These are phyloP conservation scores for Drosophila lini DNA, from an alignment of 1,140 invertebrate species.

Conservation along the genomic window DNA sequence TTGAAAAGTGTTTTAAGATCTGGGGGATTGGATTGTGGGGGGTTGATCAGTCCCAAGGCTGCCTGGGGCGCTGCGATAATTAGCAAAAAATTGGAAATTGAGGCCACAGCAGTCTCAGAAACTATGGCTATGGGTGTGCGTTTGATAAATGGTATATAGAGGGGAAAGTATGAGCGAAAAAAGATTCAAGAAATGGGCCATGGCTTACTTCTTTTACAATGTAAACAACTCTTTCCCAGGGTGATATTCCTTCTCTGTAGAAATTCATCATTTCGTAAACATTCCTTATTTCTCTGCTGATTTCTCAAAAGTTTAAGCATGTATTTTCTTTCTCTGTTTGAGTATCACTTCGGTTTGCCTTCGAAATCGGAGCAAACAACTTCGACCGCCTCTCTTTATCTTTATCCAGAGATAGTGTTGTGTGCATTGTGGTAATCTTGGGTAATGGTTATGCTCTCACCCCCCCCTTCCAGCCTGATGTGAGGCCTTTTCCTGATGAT, in stretches of 20 bases:
- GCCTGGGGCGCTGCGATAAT: slow-evolving; percentile 41
- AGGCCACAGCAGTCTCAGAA: slow-evolving; percentile 16
- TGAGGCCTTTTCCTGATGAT: slow-evolving; percentile 33
- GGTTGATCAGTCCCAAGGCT: slow-evolving; percentile 48
- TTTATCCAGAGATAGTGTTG: slow-evolving; percentile 50
- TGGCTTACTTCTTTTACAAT: background rate
- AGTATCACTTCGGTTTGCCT: slow-evolving; percentile 37
- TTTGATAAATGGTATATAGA: slow-evolving; percentile 26
- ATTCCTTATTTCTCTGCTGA: background rate
- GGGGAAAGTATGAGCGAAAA: slow-evolving; percentile 7
- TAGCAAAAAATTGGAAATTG: slow-evolving; percentile 39
- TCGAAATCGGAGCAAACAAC: slow-evolving; percentile 49
- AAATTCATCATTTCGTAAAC: background rate
- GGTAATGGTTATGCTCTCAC: slow-evolving; percentile 47
- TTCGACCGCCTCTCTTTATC: slow-evolving; percentile 44
- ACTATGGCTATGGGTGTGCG: background rate
- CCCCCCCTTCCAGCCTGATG: background rate
- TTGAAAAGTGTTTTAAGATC: slow-evolving; percentile 27
- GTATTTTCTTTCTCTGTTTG: background rate
- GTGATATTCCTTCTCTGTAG: background rate
- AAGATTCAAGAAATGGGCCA: background rate
- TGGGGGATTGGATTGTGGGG: background rate
- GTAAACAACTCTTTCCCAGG: background rate
- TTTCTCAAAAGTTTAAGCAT: slow-evolving; percentile 6
- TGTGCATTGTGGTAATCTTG: slow-evolving; percentile 45